These are phyloP conservation scores for Nephrotoma flavescens DNA, from an alignment of 2,888 invertebrate species.

Conservation along the genomic window DNA sequence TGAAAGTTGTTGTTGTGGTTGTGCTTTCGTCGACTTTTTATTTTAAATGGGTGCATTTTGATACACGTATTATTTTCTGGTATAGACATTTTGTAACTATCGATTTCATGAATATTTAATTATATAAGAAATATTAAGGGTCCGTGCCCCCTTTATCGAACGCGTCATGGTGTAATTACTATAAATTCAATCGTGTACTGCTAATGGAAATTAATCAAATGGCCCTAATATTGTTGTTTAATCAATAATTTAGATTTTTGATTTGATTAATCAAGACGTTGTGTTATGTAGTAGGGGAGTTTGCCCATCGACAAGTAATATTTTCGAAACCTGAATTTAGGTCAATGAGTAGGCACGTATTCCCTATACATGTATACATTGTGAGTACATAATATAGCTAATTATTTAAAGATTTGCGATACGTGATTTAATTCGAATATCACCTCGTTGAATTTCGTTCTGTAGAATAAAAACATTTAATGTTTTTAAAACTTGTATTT, in stretches of 20 bases:
- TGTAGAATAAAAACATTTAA: too few species aligned
- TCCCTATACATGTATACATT: background rate
- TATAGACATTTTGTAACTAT: background rate
- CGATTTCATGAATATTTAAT: background rate
- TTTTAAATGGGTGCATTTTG: too few species aligned
- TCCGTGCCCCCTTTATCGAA: background rate
- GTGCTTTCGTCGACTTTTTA: too few species aligned
- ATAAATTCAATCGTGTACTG: background rate
- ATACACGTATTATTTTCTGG: too few species aligned
- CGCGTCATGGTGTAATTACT: background rate
- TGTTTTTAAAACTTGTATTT: too few species aligned
- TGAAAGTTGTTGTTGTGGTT: background rate
- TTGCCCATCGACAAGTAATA: background rate
- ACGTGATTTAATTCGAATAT: background rate
- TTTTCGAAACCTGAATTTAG: background rate
- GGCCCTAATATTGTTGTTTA: background rate
- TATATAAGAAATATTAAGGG: background rate
- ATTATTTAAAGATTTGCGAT: background rate
- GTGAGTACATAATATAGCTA: background rate
- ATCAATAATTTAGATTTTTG: background rate
- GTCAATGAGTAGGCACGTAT: background rate
- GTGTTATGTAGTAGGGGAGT: background rate
- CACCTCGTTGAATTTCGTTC: too few species aligned
- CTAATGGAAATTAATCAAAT: background rate
- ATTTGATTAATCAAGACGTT: background rate